Evolutionary conservation across 30 jellyfish, hydroid and myxozoan genomes (phyloP).

Genomic region (Clytia hemisphaerica): DNA sequence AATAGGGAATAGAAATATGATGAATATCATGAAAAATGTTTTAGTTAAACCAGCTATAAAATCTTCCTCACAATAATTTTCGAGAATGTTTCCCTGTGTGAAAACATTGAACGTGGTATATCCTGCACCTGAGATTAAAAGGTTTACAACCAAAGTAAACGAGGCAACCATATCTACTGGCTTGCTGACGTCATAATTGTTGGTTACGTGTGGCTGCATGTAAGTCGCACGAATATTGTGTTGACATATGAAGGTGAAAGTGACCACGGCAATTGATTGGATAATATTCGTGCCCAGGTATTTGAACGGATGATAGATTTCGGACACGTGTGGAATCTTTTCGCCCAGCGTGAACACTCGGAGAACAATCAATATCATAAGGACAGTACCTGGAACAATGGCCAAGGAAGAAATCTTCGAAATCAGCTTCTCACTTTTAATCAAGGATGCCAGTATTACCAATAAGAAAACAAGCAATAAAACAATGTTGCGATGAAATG

Average conservation of each 20-base stretch:
- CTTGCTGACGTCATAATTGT: conserved; percentile 17
- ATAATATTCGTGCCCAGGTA: neutral
- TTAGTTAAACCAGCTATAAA: conserved; percentile 49
- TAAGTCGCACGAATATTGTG: conserved; percentile 27
- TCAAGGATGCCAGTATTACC: conserved; percentile 10
- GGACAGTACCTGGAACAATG: conserved; percentile 2
- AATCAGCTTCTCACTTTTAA: neutral
- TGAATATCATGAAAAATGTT: conserved; percentile 24
- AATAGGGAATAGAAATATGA: conserved; percentile 51
- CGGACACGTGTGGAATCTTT: conserved; percentile 10
- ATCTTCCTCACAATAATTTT: conserved; percentile 85
- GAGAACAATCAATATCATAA: conserved; percentile 1
- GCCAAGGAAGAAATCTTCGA: conserved; percentile 14
- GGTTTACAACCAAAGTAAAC: conserved; percentile 55
- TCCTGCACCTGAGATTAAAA: conserved; percentile 56
- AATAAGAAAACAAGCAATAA: neutral
- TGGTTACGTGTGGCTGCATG: conserved; percentile 2
- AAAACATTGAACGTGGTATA: conserved; percentile 62
- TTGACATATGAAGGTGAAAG: conserved; percentile 23
- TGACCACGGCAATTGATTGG: conserved; percentile 32
- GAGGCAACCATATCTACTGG: conserved; percentile 58
- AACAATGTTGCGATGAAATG: neutral
- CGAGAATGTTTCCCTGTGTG: conserved; percentile 65
- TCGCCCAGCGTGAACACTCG: conserved; percentile 28
- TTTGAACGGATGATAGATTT: neutral